Conservation (phyloP, 1,140 invertebrate species). For the Ceratosolen solmsi region DNA sequence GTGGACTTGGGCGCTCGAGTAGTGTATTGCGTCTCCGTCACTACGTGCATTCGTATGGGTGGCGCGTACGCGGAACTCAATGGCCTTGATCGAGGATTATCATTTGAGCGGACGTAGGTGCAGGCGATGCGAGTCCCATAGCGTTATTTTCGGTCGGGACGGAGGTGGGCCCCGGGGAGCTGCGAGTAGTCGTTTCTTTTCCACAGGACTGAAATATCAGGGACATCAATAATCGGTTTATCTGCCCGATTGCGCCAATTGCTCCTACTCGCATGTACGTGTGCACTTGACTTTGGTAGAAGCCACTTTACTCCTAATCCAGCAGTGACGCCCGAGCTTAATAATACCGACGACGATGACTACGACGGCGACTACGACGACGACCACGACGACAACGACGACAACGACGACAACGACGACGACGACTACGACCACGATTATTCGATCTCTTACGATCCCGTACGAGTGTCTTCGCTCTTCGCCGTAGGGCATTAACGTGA, state of each 20-base stretch:
- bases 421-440: too few relatives aligned
- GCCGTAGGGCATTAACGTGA: not conserved
- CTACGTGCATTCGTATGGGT: too few relatives aligned
- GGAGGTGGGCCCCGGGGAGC: slow-evolving; percentile 58
- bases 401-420: not conserved
- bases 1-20: too few relatives aligned
- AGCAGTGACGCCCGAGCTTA: not conserved
- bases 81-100: not conserved
- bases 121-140: too few relatives aligned
- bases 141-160: slow-evolving; percentile 53
- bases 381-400: not conserved
- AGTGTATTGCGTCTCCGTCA: too few relatives aligned
- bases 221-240: slow-evolving; percentile 71
- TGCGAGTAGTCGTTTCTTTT: slow-evolving; percentile 63
- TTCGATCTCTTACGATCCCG: too few relatives aligned
- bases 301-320: slow-evolving; percentile 66
- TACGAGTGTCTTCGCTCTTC: too few relatives aligned
- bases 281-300: not conserved
- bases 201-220: slow-evolving; percentile 68
- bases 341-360: not conserved
- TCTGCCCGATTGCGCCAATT: slow-evolving; percentile 69
- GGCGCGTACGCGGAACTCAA: not conserved
- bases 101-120: not conserved
- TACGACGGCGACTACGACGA: not conserved
- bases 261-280: slow-evolving; percentile 48